Base-by-base conservation (phyloP, 2,113 vertebrate species). In the Nanorana parkeri region DNA sequence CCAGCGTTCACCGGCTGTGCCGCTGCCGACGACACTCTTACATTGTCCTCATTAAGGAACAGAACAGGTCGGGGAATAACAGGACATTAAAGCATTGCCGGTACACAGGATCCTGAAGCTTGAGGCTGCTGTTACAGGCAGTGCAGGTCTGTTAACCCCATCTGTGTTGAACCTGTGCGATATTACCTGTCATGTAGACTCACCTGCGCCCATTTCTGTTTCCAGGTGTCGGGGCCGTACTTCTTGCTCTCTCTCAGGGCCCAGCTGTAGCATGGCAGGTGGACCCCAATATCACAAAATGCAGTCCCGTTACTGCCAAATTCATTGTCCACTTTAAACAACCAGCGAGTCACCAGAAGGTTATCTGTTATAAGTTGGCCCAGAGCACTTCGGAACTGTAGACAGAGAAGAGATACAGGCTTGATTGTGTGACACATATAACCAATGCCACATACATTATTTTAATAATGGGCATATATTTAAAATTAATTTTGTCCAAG, bases 251-350 rank as follows among this genome's bases (percentile, higher is more conserved):
- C 89, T 84, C 89, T 86, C 20, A 89, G 84, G 58, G 91, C 80
- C 93, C 94, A 95, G 13, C 17, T 63, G 84, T 86, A 88, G 88
- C 95, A 94, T 69, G 85, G 73, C 23, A 98, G 85, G 68, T 95
- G 89, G 0, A 65, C 60, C 29, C 68, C 52, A 4, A 93, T 55
- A n/a, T 97, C 95, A 68, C 94, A 97, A 78, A 88, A 95, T 0
- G 96, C 96, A 1, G 90, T 96, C 65, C 95, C 95, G 0, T 90
- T 85, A 4, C 94, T 93, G 69, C 89, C 88, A 4, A 81, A 84
- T 64, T 93, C 95, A 0, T 83, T 82, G 21, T 97, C 93, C 76
- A 91, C 89, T 90, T 97, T 98, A 78, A 98, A 94, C 66, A 97
- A 80, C 96, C 97, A 97, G 36, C 94, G 93, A 41, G 55, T 86